phyloP scores from a whole-genome alignment of 1,140 invertebrate genomes.

The Pissodes strobi region DNA sequence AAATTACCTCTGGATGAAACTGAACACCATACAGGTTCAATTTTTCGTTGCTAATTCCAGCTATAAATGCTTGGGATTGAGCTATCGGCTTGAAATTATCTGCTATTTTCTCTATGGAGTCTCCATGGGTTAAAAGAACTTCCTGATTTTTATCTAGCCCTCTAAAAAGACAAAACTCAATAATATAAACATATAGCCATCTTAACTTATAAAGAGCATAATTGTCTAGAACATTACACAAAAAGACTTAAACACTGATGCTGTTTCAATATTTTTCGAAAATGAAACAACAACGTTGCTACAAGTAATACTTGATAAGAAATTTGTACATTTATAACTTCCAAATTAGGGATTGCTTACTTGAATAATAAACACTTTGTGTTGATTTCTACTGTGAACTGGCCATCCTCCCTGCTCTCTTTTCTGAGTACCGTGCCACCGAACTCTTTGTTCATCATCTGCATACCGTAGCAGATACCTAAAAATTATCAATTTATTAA shows the following conservation, averaged over 20 bases:
- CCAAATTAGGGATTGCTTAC: conserved; percentile 70
- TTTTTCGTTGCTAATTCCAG: conserved; percentile 91
- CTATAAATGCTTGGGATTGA: conserved; percentile 81
- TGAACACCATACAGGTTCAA: conserved; percentile 94
- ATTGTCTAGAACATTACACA: no score
- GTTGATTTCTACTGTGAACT: conserved; percentile 88
- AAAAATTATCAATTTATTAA: no score
- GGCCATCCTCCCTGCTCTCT: conserved; percentile 92
- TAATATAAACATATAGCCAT: no score
- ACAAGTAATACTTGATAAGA: no score
- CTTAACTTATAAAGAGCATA: no score
- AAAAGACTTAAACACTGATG: no score
- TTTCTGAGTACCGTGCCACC: conserved; percentile 89
- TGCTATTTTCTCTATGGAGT: conserved; percentile 90
- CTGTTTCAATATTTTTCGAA: no score
- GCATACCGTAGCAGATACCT: conserved; percentile 99
- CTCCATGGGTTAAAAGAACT: conserved; percentile 95
- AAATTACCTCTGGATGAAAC: conserved; percentile 90
- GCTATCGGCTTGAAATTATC: conserved; percentile 84
- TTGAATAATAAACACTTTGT: conserved; percentile 89
- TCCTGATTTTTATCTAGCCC: conserved; percentile 84
- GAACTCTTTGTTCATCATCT: conserved; percentile 98
- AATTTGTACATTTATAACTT: neutral
- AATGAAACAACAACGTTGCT: no score
- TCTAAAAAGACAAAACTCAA: conserved; percentile 60